Evolutionary conservation across 2,113 vertebrate species (phyloP).

Genomic region (Hippocampus guttulatus): DNA sequence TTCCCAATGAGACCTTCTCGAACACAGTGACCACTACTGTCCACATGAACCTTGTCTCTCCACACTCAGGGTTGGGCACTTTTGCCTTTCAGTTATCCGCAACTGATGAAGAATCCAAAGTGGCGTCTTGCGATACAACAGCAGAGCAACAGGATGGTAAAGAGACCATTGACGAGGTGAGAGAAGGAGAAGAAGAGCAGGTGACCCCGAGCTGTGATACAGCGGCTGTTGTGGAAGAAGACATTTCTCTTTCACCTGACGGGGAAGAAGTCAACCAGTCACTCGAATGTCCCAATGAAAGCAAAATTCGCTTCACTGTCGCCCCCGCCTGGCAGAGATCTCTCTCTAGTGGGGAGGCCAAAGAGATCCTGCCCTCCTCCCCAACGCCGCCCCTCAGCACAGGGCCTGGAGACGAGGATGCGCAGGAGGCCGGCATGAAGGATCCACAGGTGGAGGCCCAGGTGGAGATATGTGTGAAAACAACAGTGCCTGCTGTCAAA

Average conservation of each 20-base stretch:
- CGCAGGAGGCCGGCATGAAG: neutral
- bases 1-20: constrained; percentile 22
- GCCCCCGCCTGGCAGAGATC: constrained; percentile 75
- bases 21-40: constrained; percentile 3
- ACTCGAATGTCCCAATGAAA: constrained; percentile 21
- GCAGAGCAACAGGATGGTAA: constrained; percentile 5
- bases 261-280: neutral
- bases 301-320: constrained; percentile 63
- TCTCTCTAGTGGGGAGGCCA: constrained; percentile 51
- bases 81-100: constrained; percentile 22
- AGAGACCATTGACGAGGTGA: neutral
- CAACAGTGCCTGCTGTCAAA: constrained; percentile 13
- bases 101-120: neutral
- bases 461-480: constrained; percentile 25
- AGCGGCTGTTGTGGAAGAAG: neutral
- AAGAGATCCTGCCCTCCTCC: constrained; percentile 26
- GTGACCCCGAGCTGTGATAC: neutral
- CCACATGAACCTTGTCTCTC: constrained; percentile 41
- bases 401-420: constrained; percentile 53
- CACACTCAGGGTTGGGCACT: constrained; percentile 30
- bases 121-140: neutral
- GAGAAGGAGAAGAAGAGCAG: constrained; percentile 5
- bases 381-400: constrained; percentile 2
- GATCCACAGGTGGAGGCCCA: constrained; percentile 13
- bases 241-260: neutral